phyloP scores from a whole-genome alignment of 1,140 invertebrate species.

The Listronotus bonariensis region DNA sequence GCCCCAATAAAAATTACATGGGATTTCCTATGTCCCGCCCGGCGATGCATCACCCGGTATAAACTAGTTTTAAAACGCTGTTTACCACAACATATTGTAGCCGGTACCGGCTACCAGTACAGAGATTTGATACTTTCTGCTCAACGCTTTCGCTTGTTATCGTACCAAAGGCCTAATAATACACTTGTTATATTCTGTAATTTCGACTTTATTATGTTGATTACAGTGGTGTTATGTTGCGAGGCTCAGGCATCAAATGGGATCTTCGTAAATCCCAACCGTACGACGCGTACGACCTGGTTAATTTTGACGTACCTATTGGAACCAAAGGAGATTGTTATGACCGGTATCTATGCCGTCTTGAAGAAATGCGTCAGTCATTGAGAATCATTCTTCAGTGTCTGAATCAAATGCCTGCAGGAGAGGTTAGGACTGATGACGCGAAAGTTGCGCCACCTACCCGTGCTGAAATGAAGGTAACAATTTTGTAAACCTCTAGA shows the following conservation, averaged over 20 bases:
- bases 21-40: no score
- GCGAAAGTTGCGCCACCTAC: slow-evolving; percentile 89
- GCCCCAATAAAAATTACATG: no score
- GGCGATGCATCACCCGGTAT: no score
- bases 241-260: slow-evolving; percentile 98
- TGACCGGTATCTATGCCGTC: slow-evolving; percentile 81
- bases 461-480: slow-evolving; percentile 94
- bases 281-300: slow-evolving; percentile 92
- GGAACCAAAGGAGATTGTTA: slow-evolving; percentile 84
- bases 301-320: slow-evolving; percentile 97
- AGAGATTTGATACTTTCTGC: no score
- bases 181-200: no score
- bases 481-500: no score
- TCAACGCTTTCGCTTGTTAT: no score
- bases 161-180: no score
- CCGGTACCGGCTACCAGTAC: no score
- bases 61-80: no score
- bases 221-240: slow-evolving; percentile 90
- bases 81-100: no score
- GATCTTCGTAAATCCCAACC: slow-evolving; percentile 93
- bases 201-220: no score
- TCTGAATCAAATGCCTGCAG: slow-evolving; percentile 94
- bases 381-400: slow-evolving; percentile 95
- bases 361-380: slow-evolving; percentile 98
- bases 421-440: slow-evolving; percentile 94